A percentile compares a stretch with the other conserved stretches of the same genome.
Evolutionary conservation across 2,113 vertebrate genomes (phyloP).

Genomic region (Penelope pileata): DNA sequence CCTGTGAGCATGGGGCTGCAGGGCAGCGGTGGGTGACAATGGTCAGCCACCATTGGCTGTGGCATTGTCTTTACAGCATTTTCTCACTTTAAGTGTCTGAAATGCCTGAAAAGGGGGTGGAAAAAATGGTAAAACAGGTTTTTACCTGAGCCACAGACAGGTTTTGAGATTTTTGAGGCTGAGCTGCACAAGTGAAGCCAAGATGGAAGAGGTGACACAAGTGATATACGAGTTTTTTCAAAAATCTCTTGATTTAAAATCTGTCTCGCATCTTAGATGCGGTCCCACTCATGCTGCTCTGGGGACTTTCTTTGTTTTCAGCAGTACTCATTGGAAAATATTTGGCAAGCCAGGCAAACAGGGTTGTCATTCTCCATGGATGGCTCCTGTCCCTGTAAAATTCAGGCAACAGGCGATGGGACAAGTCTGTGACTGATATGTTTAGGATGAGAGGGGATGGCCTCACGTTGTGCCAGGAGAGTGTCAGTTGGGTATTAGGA

Average conservation of each 20-base stretch:
- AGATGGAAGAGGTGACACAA: background rate
- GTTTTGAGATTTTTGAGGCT: background rate
- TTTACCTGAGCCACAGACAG: background rate
- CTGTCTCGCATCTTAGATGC: background rate
- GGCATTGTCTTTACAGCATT: background rate
- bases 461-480: no score
- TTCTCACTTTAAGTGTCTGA: background rate
- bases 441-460: no score
- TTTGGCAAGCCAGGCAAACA: background rate
- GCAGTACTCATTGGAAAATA: background rate
- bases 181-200: background rate
- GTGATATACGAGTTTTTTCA: background rate
- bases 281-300: background rate
- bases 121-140: background rate
- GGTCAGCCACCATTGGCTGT: background rate
- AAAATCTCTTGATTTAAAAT: background rate
- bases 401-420: fast-evolving
- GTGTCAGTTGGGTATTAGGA: no score
- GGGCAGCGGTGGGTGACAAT: background rate
- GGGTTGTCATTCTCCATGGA: background rate
- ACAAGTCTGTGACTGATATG: fast-evolving
- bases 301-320: background rate
- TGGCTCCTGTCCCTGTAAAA: background rate
- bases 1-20: background rate
- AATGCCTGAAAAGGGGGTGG: background rate